A percentile compares a stretch with the other conserved stretches of the same genome.
Evolutionary conservation across 2,888 invertebrate species (phyloP).

Genomic region (Sarcophaga rosellei): DNA sequence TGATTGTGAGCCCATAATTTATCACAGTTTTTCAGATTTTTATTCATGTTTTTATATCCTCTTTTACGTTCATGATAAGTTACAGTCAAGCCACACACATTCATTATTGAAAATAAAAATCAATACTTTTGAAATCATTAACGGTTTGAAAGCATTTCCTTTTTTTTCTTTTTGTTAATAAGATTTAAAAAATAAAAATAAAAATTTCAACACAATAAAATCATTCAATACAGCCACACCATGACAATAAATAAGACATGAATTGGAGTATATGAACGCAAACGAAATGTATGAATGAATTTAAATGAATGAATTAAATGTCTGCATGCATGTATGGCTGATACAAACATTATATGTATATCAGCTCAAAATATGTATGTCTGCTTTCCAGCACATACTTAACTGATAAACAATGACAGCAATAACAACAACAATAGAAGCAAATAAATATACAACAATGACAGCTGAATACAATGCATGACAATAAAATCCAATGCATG

Average conservation of each 20-base stretch:
- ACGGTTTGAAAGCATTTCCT: too few species aligned
- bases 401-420: conserved; percentile 8
- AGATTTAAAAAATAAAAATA: neutral
- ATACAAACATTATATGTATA: neutral
- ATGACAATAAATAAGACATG: conserved; percentile 36
- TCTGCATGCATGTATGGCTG: neutral
- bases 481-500: conserved; percentile 13
- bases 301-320: conserved; percentile 18
- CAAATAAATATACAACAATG: conserved; percentile 40
- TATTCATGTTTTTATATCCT: too few species aligned
- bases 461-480: neutral
- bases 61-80: too few species aligned
- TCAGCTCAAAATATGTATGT: neutral
- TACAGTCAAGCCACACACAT: too few species aligned
- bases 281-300: too few species aligned
- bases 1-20: too few species aligned
- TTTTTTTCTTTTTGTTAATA: too few species aligned
- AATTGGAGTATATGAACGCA: neutral
- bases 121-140: too few species aligned
- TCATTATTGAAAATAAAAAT: too few species aligned
- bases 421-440: conserved; percentile 12
- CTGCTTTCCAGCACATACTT: neutral
- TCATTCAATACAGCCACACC: conserved; percentile 34
- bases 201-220: conserved; percentile 12
- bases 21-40: too few species aligned